Evolutionary conservation across 2,888 invertebrate genomes (phyloP).

Genomic region (Melolontha melolontha): DNA sequence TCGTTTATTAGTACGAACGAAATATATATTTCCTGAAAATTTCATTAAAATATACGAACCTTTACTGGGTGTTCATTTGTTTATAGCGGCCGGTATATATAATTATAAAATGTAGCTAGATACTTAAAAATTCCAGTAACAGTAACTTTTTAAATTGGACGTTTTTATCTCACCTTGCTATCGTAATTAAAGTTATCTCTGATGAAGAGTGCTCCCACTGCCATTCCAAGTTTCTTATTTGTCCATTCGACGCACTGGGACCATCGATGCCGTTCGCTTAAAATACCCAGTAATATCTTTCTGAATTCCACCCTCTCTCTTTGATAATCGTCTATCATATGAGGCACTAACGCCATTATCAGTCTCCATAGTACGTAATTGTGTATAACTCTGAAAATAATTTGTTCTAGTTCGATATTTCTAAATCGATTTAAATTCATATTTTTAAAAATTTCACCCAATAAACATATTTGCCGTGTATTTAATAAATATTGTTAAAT

Average conservation of each 20-base stretch:
- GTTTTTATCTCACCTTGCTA: constrained; percentile 72
- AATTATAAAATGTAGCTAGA: no score
- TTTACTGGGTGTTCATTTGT: no score
- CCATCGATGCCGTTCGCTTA: constrained; percentile 82
- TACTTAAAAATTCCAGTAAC: no score
- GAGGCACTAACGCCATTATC: constrained; percentile 80
- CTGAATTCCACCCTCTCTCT: constrained; percentile 80
- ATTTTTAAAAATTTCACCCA: no score
- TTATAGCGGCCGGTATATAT: no score
- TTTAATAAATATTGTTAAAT: no score
- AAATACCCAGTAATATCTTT: constrained; percentile 79
- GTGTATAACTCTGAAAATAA: constrained; percentile 71
- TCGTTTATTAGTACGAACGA: no score
- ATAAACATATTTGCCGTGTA: no score
- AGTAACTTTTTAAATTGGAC: no score
- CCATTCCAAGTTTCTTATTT: constrained; percentile 88
- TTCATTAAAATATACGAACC: no score
- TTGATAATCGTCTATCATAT: constrained; percentile 83
- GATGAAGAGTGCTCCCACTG: constrained; percentile 87
- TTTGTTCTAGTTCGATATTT: neutral
- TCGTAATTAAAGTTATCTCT: constrained; percentile 86
- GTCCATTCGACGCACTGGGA: constrained; percentile 81
- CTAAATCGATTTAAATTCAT: no score
- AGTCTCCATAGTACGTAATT: constrained; percentile 84
- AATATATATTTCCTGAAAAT: no score